Conservation (phyloP, 2,113 vertebrate genomes). For the Lasiurus borealis region DNA sequence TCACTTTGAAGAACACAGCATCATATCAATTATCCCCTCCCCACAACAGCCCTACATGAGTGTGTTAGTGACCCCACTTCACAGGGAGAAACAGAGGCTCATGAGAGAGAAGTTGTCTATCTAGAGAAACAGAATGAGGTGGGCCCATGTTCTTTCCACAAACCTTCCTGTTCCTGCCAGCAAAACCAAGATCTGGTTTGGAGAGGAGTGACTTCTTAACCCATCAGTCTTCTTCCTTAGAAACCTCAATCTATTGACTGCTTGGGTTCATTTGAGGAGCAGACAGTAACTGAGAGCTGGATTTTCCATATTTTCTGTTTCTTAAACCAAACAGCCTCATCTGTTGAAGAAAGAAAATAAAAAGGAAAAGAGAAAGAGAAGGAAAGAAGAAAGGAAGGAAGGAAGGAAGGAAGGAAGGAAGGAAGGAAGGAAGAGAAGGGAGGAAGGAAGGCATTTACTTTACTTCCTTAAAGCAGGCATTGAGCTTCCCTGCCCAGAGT, state of each 20-base stretch:
- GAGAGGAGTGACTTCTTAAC: too few species aligned
- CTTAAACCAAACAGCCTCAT: neutral
- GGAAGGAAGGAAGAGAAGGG: accelerated
- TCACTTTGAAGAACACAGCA: neutral
- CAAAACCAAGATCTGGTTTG: neutral
- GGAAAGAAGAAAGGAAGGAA: accelerated
- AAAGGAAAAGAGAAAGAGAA: neutral
- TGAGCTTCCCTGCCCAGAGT: neutral
- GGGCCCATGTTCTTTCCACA: neutral
- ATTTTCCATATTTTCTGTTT: neutral
- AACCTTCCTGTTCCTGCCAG: neutral
- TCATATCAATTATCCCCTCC: too few species aligned
- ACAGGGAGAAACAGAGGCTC: neutral
- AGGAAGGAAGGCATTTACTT: accelerated
- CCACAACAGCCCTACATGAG: neutral
- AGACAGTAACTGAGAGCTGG: neutral
- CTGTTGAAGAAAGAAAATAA: too few species aligned
- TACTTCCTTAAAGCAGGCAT: neutral
- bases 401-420: too few species aligned
- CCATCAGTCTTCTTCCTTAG: neutral
- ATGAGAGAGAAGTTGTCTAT: neutral
- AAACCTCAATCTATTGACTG: neutral
- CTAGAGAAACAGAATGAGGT: neutral
- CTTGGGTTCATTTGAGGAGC: neutral
- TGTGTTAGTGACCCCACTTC: neutral